Evolutionary conservation across 2,797 vertebrate genomes (phyloP), one percentile per base, ranked within the genome.

Genomic region (Pipistrellus pygmaeus): DNA sequence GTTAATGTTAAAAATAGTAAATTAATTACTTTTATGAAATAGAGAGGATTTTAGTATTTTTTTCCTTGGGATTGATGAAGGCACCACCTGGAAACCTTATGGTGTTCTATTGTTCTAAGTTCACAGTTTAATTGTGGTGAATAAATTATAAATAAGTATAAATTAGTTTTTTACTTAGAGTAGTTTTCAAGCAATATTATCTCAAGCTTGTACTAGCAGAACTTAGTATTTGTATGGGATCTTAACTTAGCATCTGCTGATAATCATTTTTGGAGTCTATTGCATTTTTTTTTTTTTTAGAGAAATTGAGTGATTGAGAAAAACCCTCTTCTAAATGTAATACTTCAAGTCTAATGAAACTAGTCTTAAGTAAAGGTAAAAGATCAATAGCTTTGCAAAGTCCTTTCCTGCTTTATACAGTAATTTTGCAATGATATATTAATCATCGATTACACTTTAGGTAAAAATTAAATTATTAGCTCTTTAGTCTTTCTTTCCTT

Each of bases 131-230:
- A 88, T 25, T 64, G 38, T 81, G 60, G 27, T 46, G 0, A 8
- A 32, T 83, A 30, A 21, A 86, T 96, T 25, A 76, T 62, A 94
- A 27, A 41, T 82, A 93, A 92, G 20, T 92, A 80, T 69, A 97
- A 73, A 1, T 3, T 25, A 81, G 0, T 4, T 78, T 72, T 77
- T 89, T 3, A 78, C 53, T 20, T 55, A 27, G 3, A 80, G 17
- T 14, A 35, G 75, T 93, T 75, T 96, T 92, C 41, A 75, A 84
- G 32, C 20, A 95, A 64, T 60, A 12, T 5, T 95, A 48, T 14
- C 30, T 96, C 62, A 71, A 96, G n/a, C 3, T 82, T 48, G 20
- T 32, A 76, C 57, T 60, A 91, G 11, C 25, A 91, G 76, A 80
- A 81, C 81, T 95, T 83, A 94, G 15, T 92, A 57, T 82, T 55